Evolutionary conservation across 2,888 invertebrate species (phyloP).

Genomic region (Gymnosoma rotundatum): DNA sequence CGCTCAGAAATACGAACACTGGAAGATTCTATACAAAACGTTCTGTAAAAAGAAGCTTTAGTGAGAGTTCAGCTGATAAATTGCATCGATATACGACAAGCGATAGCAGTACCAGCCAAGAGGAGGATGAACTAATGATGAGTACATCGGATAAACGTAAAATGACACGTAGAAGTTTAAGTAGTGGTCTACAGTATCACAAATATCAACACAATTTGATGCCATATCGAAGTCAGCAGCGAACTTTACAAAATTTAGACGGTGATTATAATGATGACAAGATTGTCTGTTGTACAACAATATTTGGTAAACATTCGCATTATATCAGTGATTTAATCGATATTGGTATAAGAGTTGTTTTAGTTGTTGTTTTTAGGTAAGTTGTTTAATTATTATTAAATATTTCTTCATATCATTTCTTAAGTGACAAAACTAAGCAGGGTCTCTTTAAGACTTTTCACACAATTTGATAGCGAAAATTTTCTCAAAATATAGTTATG

Average conservation of each 20-base stretch:
- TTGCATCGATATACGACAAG: conserved; percentile 61
- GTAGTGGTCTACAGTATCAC: conserved; percentile 44
- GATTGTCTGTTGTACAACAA: conserved; percentile 14
- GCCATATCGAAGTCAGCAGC: not conserved
- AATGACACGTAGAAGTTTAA: conserved; percentile 59
- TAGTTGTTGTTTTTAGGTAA: conserved; percentile 84
- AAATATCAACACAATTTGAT: conserved; percentile 60
- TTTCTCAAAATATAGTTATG: too few species aligned
- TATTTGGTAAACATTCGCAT: conserved; percentile 57
- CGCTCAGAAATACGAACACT: conserved; percentile 43
- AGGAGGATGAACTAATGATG: conserved; percentile 61
- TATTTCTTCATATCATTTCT: not conserved
- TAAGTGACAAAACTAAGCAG: too few species aligned
- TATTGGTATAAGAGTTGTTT: conserved; percentile 83
- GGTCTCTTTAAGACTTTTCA: too few species aligned
- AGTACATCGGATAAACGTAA: conserved; percentile 57
- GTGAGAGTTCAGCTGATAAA: conserved; percentile 76
- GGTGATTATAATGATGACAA: conserved; percentile 21
- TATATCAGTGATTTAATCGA: conserved; percentile 82
- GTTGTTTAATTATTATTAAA: conserved; percentile 74
- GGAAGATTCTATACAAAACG: conserved; percentile 58
- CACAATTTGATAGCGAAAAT: too few species aligned
- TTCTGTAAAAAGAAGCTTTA: conserved; percentile 72
- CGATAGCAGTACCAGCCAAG: conserved; percentile 51
- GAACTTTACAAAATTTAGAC: conserved; percentile 14